A percentile compares a stretch with the other conserved stretches of the same genome.
Evolutionary conservation across 1,140 invertebrate genomes (phyloP).

Genomic region (Anastrepha ludens): DNA sequence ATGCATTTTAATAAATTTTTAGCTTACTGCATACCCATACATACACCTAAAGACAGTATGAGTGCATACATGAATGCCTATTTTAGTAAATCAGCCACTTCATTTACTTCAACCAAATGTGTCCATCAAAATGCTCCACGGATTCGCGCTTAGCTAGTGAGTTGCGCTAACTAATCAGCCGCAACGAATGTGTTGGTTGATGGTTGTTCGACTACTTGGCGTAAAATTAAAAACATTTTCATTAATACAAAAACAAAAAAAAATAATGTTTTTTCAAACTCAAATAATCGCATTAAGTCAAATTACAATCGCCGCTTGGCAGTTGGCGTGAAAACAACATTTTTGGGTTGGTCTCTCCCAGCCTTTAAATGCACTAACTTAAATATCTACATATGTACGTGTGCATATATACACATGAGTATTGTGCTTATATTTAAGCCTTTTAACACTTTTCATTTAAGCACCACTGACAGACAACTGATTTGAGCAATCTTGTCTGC

Average conservation of each 20-base stretch:
- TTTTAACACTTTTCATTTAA: conserved; percentile 49
- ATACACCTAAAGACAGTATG: too few relatives aligned
- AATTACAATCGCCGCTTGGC: conserved; percentile 33
- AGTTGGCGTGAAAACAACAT: conserved; percentile 30
- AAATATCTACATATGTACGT: not conserved
- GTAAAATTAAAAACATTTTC: not conserved
- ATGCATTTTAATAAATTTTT: too few relatives aligned
- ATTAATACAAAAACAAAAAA: too few relatives aligned
- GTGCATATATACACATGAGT: not conserved
- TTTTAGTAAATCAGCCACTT: too few relatives aligned
- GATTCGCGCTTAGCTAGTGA: not conserved
- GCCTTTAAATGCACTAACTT: conserved; percentile 13
- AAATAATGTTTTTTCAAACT: not conserved
- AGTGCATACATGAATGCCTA: too few relatives aligned
- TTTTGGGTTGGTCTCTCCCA: conserved; percentile 7
- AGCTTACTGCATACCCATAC: too few relatives aligned
- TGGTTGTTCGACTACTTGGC: not conserved
- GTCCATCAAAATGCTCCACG: not conserved
- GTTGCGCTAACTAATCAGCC: conserved; percentile 13
- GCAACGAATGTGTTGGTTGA: not conserved
- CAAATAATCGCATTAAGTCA: conserved; percentile 33
- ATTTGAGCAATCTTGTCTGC: conserved; percentile 37
- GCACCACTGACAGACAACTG: not conserved
- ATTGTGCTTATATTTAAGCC: not conserved
- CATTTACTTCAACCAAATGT: not conserved